Evolutionary conservation across 2,888 invertebrate species (phyloP).

Genomic region (Punctoribates punctum): DNA sequence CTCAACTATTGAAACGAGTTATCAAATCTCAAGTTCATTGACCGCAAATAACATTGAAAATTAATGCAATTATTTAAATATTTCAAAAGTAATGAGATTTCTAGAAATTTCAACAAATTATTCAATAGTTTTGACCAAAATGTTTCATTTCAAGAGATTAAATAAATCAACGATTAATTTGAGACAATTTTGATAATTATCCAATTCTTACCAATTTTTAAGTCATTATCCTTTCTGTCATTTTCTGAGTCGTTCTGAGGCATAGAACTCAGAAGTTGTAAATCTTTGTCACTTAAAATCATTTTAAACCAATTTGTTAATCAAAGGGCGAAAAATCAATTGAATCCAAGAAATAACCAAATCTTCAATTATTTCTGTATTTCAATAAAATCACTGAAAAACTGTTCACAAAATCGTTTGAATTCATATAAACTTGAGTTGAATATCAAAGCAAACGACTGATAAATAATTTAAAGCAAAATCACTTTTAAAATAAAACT

Average conservation of each 20-base stretch:
- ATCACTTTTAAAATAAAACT: constrained; percentile 8
- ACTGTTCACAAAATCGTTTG: not conserved
- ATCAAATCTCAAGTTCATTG: constrained; percentile 14
- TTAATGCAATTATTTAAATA: not conserved
- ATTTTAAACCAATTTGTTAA: constrained; percentile 44
- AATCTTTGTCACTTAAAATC: constrained; percentile 50
- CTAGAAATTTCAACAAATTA: not conserved
- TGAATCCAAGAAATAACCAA: not conserved
- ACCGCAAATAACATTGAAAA: constrained; percentile 24
- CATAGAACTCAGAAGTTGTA: constrained; percentile 49
- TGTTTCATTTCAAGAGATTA: no score
- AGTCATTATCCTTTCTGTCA: constrained; percentile 49
- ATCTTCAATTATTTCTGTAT: not conserved
- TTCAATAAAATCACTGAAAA: constrained; percentile 16
- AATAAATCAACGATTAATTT: not conserved
- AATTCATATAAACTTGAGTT: not conserved
- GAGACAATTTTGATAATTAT: not conserved
- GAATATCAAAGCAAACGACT: constrained; percentile 34
- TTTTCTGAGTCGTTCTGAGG: constrained; percentile 46
- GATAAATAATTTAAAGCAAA: not conserved
- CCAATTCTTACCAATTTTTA: constrained; percentile 50
- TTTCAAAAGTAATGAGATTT: not conserved
- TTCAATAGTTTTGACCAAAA: not conserved
- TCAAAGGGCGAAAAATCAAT: not conserved
- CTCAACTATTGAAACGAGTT: constrained; percentile 3